Base-by-base conservation (phyloP, 2,797 vertebrate genomes). In the Microcaecilia unicolor region DNA sequence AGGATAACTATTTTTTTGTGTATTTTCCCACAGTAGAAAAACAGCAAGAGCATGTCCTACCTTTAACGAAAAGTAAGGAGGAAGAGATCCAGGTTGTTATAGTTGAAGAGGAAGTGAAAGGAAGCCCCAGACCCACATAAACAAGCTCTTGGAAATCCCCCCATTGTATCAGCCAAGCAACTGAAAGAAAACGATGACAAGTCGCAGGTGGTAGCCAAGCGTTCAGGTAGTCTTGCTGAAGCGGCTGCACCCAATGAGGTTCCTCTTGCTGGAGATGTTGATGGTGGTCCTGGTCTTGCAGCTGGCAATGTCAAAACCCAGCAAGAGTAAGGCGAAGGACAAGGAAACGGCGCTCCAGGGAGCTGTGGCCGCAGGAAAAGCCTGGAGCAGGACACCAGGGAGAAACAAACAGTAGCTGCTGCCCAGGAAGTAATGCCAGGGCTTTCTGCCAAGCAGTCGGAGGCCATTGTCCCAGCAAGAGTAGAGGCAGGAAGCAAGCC, bases 51-150 rank as follows among this genome's bases (percentile, higher is more conserved):
- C 54, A 47, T 0, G 67, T 23, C 0, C 9, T 5, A 10, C 38
- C 37, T 1, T 31, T 22, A 1, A 8, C 52, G 25, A 30, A 15
- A 52, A 63, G 48, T 20, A 70, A 53, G 27, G 79, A 75, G 31
- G 65, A 61, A 0, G 41, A 55, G 21, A 38, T 10, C 9, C 48
- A 2, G 0, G 44, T 26, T 1, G 22, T 9, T 9, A 33, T 28
- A 10, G 29, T 55, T 15, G 17, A 12, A 4, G 16, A 26, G 19
- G 24, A 0, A 0, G 18, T 7, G 4, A 35, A 32, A 12, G 5
- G 58, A 61, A 43, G 36, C 16, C 23, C 1, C 2, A 6, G 54
- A 54, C 31, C 48, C 10, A 6, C 22, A 33, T 1, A 21, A 3
- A 5, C 32, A 24, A 19, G 37, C 1, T 16, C 18, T 0, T 1